Evolutionary conservation across 1,140 invertebrate species (phyloP), one percentile per base, ranked within the genome.

Genomic region (Zaprionus nigranus): DNA sequence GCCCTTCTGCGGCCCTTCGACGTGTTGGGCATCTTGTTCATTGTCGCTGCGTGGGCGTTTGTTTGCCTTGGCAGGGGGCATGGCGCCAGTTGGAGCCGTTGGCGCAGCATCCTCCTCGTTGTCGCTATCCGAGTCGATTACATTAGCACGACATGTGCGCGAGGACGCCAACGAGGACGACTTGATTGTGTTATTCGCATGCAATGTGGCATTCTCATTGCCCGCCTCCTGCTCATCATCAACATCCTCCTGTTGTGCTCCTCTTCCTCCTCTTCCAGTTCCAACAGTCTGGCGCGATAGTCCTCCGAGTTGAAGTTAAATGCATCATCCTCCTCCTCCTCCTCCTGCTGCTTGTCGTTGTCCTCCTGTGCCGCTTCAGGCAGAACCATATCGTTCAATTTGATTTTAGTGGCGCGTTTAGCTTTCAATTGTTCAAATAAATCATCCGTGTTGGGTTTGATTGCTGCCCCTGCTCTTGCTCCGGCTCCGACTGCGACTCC

Each of bases 91-190:
- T 17, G 40, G 6, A 46, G 40, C 82, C 70, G 40, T 46, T 17
- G 40, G 6, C 17, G 40, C n/a, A 46, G 40, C 58, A 57, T 68
- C 66, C 58, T 68, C 57, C 58, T 60, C 66, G 61, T 91, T 87
- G 74, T 92, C 91, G 78, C 76, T 82, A 81, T 92, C 90, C 57
- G 91, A 92, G 76, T 92, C 91, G 90, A 92, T 92, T 88, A 92
- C 76, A 83, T 92, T 92, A 90, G 81, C 87, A 75, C 91, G 91
- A 78, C 91, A 91, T 85, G 81, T 78, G 75, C 91, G 91, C 64
- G 59, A 49, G 20, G 57, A 17, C 28, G 66, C 15, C 80, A 90
- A 88, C 64, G 59, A 49, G 20, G 57, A 17, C 28, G 66, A 24
- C 80, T 88, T 83, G 85, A 78, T 87, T 75, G 83, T 84, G 62